phyloP scores from a whole-genome alignment of 2,797 vertebrate species.

The Tympanoctomys barrerae region DNA sequence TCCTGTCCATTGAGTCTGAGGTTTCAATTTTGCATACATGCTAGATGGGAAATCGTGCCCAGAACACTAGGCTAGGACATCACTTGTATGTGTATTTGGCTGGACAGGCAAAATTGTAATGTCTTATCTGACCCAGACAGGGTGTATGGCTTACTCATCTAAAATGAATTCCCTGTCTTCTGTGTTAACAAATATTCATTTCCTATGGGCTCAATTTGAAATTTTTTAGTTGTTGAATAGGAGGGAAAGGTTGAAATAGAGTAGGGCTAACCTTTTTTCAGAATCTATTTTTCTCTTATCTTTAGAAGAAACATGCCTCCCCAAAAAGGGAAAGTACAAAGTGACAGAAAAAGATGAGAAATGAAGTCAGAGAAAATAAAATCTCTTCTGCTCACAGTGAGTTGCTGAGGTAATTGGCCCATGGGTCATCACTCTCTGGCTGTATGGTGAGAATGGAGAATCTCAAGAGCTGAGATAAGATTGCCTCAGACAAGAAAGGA shows the following conservation, averaged over 20 bases:
- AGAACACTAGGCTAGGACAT: background rate
- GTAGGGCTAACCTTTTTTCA: background rate
- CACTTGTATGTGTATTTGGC: background rate
- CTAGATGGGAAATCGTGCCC: background rate
- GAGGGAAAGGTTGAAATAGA: background rate
- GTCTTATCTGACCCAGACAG: background rate
- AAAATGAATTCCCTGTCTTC: background rate
- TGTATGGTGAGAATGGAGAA: background rate
- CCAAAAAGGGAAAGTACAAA: background rate
- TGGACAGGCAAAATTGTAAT: background rate
- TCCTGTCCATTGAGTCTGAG: background rate
- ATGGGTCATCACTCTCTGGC: background rate
- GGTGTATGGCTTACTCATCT: background rate
- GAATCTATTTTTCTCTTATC: background rate
- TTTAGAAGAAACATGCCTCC: background rate
- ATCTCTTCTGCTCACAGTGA: background rate
- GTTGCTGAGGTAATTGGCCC: background rate
- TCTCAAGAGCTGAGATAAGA: background rate
- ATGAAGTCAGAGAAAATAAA: background rate
- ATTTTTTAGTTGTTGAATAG: background rate
- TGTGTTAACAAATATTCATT: background rate
- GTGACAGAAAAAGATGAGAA: background rate
- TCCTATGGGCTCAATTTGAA: background rate
- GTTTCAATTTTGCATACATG: background rate
- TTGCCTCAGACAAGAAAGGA: background rate